phyloP scores from a whole-genome alignment of 2,113 vertebrate genomes.

The Cavia aperea region DNA sequence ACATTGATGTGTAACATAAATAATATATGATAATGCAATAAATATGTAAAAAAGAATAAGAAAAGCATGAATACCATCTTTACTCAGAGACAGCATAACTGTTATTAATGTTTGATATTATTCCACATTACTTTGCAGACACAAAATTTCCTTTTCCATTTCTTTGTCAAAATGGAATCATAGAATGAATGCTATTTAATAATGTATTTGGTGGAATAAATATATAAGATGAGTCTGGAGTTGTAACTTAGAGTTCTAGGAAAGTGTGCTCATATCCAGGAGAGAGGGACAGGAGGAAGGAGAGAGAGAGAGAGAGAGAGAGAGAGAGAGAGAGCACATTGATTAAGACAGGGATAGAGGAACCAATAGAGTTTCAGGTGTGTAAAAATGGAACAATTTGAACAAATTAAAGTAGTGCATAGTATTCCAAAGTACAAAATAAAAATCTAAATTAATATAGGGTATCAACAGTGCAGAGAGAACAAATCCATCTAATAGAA shows the following conservation, averaged over 20 bases:
- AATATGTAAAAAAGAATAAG: not conserved
- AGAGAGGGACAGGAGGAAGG: not conserved
- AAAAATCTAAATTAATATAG: not conserved
- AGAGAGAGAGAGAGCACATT: not conserved
- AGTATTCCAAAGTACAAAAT: not conserved
- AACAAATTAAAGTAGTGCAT: not conserved
- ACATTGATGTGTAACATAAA: not conserved
- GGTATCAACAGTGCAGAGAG: not conserved
- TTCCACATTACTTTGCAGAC: not conserved
- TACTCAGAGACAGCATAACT: not conserved
- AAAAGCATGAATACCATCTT: not conserved
- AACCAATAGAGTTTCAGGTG: not conserved
- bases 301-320: not conserved
- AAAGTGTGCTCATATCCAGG: not conserved
- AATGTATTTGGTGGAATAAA: not conserved
- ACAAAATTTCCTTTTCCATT: not conserved
- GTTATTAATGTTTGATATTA: not conserved
- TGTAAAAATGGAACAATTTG: not conserved
- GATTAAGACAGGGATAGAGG: rapidly evolving
- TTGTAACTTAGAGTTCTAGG: not conserved
- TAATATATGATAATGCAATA: not conserved
- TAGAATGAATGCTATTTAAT: not conserved
- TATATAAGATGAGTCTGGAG: not conserved
- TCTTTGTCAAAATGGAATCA: not conserved
- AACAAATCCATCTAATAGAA: not conserved